Base-by-base conservation (phyloP, 2,797 vertebrate species). In the Xenentodon cancila region DNA sequence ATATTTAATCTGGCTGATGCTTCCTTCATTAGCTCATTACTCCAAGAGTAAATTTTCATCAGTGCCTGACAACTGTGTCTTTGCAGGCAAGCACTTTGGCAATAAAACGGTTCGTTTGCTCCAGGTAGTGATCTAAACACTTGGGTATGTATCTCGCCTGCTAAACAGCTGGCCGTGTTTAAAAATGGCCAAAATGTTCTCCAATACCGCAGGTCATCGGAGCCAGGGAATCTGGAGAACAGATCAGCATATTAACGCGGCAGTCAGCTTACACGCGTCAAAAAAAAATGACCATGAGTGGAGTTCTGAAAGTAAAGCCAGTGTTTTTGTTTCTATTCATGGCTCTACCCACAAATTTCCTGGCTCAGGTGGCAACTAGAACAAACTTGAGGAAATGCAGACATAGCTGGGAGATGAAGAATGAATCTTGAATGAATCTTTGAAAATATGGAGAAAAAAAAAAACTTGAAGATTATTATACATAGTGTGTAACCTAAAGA, bases 311-410 rank as follows among this genome's bases (percentile, higher is more conserved):
- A 20, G 21, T 68, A 37, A 69, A 77, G 62, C 46, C 48, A 43
- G 32, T 73, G 73, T 73, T 82, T 84, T 75, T 53, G 40, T 87
- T 89, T 84, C 81, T 79, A 71, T 71, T 62, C 25, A 12, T 58
- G 54, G 68, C 49, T 68, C 45, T 73, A 40, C 42, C 77, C 79
- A 68, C 69, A 89, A 22, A 74, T 71, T 78, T 83, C 75, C 79
- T 79, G 85, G 84, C 83, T 75, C 59, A 77, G 68, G 75, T 82
- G 51, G 54, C 71, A 72, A 47, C 9, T 30, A 61, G 84, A 72
- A 86, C 56, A 66, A 62, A 42, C 59, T 1, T 1, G 18, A 67
- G 73, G 61, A 75, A 48, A 67, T 17, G 6, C 53, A 22, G 64
- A 74, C 51, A 27, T 75, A 68, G 74, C 61, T 40, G 18, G 22